Evolutionary conservation across 1,140 invertebrate genomes (phyloP), one percentile per base, ranked within the genome.

Genomic region (Kradibia gibbosae): DNA sequence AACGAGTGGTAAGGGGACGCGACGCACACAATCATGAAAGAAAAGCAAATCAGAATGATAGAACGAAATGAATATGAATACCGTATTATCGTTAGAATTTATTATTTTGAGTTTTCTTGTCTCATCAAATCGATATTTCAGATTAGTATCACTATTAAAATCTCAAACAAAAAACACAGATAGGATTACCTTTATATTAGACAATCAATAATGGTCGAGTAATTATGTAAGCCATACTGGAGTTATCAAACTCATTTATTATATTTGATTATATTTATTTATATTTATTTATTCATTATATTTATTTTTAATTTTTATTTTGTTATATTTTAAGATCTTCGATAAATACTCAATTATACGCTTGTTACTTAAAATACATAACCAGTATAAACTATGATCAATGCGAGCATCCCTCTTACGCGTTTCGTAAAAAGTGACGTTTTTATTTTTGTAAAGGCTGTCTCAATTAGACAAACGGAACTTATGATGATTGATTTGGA

Each of bases 301-400:
- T n/a, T n/a, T 39, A 67, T 67, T 67, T 39, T 11, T 39, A 67
- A 67, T 67, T 67, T 67, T 36, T 8, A 39, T 39, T 67, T 67
- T 36, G 36, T 67, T 67, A 67, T 67, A 39, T 36, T n/a, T 39
- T 15, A 67, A 39, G 20, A 34, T n/a, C 17, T 36, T 39, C 62
- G 62, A 67, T 67, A 67, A 67, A 67, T 67, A 22, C 34, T 39
- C 39, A 39, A 67, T 67, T 67, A 39, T 34, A 67, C 34, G 62
- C n/a, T 39, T 67, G 20, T 67, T 67, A 67, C 11, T 20, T 67
- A 67, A 67, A 67, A 67, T 36, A 22, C 62, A 39, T 39, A 11
- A 36, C 17, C 28, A n/a, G n/a, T 67, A 39, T 67, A 36, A 67
- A 67, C 20, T 22, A 7, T 15, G 20, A 36, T 36, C n/a, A 39